Evolutionary conservation across 2,888 invertebrate genomes (phyloP), one percentile per base, ranked within the genome.

Genomic region (Thalpophila matura): DNA sequence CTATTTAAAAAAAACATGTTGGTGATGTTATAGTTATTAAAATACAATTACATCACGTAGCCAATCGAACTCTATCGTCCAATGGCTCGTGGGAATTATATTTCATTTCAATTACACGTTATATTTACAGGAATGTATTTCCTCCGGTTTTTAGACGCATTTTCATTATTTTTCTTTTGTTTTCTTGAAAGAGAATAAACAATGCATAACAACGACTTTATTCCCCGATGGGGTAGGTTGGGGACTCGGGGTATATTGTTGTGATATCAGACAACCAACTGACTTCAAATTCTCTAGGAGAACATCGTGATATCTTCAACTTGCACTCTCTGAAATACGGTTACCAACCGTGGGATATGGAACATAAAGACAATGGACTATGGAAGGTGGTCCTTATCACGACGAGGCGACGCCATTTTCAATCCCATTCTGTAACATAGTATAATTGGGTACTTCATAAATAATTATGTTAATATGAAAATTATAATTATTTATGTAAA

Each of bases 91-190:
- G 71, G 54, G 76, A 50, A 50, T 61, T 37, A 24, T 43, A 38
- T 75, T 72, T 57, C 33, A 20, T 55, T 74, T 29, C 50, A 43
- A 56, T 50, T 53, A 53, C 38, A 53, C 38, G 31, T 4, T 22
- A 18, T 54, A 38, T 57, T 75, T 51, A 37, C 60, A 24, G 16
- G 68, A 56, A 46, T 37, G 16, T 43, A n/a, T 68, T 55, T 50
- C 29, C 12, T 37, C 31, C 14, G 47, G 35, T 3, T 68, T 55
- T 20, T 27, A 14, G 9, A 24, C 22, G 2, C 4, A 18, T n/a
- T 51, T 47, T 47, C 14, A 51, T 57, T 51, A n/a, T n/a, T 31
- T 40, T 37, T 16, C 26, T 24, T 9, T 38, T 33, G 10, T 29
- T 14, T 35, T 3, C 16, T 16, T 29, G n/a, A 24, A 16, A 33